These are phyloP conservation scores for Episyrphus balteatus DNA, from an alignment of 1,140 invertebrate genomes.

Conservation along the genomic window DNA sequence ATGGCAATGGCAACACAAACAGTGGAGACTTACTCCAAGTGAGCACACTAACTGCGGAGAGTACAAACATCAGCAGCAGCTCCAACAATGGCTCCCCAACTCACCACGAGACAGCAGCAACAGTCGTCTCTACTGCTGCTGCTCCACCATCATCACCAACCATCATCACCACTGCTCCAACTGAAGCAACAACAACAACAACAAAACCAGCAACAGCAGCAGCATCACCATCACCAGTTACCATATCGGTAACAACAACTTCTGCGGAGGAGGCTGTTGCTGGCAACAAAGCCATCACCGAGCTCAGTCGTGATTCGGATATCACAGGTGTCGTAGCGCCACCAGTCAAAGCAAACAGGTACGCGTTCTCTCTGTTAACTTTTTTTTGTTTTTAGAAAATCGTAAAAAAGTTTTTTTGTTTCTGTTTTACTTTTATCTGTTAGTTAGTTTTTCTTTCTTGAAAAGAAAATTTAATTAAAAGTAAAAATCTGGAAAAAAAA, in stretches of 20 bases:
- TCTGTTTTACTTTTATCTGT: too few species aligned
- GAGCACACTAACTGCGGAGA: background rate
- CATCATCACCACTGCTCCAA: background rate
- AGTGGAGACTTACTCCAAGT: background rate
- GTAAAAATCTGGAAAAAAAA: too few species aligned
- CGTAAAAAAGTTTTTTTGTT: too few species aligned
- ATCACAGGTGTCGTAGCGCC: slow-evolving; percentile 27
- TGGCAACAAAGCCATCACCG: slow-evolving; percentile 4
- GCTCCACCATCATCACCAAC: background rate
- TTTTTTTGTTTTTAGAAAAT: too few species aligned
- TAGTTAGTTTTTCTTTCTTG: too few species aligned
- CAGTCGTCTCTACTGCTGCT: background rate
- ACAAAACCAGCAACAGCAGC: slow-evolving; percentile 2
- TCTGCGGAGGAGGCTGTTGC: background rate
- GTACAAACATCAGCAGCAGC: background rate
- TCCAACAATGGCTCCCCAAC: background rate
- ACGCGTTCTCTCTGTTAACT: slow-evolving; percentile 10
- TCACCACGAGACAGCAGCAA: background rate
- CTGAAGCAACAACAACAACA: slow-evolving; percentile 1
- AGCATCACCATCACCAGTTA: background rate
- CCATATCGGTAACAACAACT: background rate
- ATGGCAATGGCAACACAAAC: background rate
- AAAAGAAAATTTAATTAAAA: too few species aligned
- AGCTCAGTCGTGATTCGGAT: slow-evolving; percentile 31
- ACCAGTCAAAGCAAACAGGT: slow-evolving; percentile 21